Percentiles rank a stretch among this genome's conserved stretches.
phyloP scores from a whole-genome alignment of 2,113 vertebrate species.

The Eira barbara region DNA sequence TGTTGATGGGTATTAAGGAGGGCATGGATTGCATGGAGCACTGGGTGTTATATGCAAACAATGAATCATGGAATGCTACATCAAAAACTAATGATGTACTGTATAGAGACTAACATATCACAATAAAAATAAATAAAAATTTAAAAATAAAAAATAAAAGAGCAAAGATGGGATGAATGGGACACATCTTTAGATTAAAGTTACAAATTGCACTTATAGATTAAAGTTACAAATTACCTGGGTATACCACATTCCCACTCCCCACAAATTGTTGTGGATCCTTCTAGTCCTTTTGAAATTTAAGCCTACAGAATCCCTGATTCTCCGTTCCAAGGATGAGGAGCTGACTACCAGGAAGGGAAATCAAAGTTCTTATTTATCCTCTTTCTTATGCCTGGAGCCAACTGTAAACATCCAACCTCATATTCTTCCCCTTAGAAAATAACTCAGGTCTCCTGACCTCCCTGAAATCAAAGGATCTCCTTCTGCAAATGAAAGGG shows the following conservation, averaged over 20 bases:
- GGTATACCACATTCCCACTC: neutral
- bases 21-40: no score
- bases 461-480: neutral
- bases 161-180: no score
- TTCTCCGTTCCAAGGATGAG: neutral
- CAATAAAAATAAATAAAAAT: no score
- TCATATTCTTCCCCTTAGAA: neutral
- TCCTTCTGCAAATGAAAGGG: neutral
- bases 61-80: no score
- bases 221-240: neutral
- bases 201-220: neutral
- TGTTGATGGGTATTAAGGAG: no score
- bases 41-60: no score
- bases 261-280: neutral
- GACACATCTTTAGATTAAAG: neutral
- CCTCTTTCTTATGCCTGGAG: no score
- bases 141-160: no score
- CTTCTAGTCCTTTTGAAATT: neutral
- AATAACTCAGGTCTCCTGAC: neutral
- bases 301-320: neutral
- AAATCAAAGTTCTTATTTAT: neutral
- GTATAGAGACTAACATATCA: no score
- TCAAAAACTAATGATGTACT: no score
- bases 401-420: neutral
- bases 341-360: neutral